Conservation (phyloP, 2,888 invertebrate species). For the Trissolcus japonicus region DNA sequence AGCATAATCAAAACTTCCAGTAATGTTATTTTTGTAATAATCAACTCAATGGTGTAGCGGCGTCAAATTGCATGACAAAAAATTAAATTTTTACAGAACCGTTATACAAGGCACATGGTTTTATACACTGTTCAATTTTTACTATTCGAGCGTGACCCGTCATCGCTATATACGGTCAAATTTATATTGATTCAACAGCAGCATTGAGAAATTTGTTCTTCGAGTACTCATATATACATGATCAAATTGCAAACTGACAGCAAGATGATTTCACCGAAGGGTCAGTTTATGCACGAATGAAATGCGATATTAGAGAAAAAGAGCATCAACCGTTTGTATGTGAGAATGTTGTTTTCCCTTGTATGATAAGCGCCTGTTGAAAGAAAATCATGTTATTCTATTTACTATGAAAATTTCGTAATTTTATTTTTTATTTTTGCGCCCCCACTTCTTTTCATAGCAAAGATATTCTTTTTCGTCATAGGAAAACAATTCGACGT, state of each 20-base stretch:
- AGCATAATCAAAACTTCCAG: slow-evolving; percentile 57
- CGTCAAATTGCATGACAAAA: slow-evolving; percentile 50
- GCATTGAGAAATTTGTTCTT: slow-evolving; percentile 14
- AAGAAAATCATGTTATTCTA: slow-evolving; percentile 52
- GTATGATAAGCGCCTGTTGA: slow-evolving; percentile 50
- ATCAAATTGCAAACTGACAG: neutral
- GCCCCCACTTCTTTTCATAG: slow-evolving; percentile 43
- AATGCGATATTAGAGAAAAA: slow-evolving; percentile 9
- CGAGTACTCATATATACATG: slow-evolving; percentile 7
- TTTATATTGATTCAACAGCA: neutral
- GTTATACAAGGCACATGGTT: slow-evolving; percentile 24
- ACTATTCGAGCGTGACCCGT: slow-evolving; percentile 8
- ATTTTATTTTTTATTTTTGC: slow-evolving; percentile 51
- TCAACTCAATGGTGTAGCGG: slow-evolving; percentile 40
- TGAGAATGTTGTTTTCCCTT: slow-evolving; percentile 54
- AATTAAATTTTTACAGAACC: slow-evolving; percentile 47
- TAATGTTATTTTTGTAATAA: slow-evolving; percentile 54
- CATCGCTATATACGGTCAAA: slow-evolving; percentile 3
- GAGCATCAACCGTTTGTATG: slow-evolving; percentile 46
- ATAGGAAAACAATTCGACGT: too few species aligned
- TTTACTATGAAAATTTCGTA: slow-evolving; percentile 45
- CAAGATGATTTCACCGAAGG: slow-evolving; percentile 6
- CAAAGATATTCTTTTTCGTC: slow-evolving; percentile 25
- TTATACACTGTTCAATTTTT: slow-evolving; percentile 46
- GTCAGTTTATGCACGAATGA: slow-evolving; percentile 15